phyloP scores from a whole-genome alignment of 2,113 vertebrate species.

The Phyllostomus hastatus region DNA sequence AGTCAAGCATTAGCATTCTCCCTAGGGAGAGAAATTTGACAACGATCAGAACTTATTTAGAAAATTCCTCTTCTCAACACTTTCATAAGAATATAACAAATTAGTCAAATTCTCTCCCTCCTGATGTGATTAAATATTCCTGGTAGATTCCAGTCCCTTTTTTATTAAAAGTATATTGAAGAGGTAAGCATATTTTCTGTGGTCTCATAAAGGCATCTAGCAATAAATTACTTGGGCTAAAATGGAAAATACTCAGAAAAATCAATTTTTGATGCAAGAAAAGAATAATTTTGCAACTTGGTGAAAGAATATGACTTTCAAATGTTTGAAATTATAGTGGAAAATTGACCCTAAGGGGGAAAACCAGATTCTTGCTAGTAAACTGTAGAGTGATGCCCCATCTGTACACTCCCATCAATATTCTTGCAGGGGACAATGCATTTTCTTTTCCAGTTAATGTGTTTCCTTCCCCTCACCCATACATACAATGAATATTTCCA shows the following conservation, averaged over 20 bases:
- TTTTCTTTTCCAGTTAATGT: constrained; percentile 11
- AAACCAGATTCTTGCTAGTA: not conserved
- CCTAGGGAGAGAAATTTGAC: not conserved
- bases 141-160: not conserved
- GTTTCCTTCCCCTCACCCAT: not conserved
- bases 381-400: not conserved
- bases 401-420: not conserved
- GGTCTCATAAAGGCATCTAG: constrained; percentile 26
- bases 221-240: constrained; percentile 45
- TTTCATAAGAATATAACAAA: constrained; percentile 41
- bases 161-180: constrained; percentile 54
- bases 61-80: not conserved
- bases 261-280: constrained; percentile 45
- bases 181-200: constrained; percentile 44
- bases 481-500: constrained; percentile 6
- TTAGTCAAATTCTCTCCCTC: constrained; percentile 11
- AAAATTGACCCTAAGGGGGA: not conserved
- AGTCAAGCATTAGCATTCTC: constrained; percentile 30
- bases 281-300: constrained; percentile 35
- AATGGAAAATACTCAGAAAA: constrained; percentile 38
- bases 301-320: constrained; percentile 30
- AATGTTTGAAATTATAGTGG: constrained; percentile 32
- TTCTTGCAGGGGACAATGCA: not conserved
- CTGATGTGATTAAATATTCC: constrained; percentile 25
- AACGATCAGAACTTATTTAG: constrained; percentile 14